Evolutionary conservation across 2,797 vertebrate genomes (phyloP), one percentile per base, ranked within the genome.

Genomic region (Chelmon rostratus): DNA sequence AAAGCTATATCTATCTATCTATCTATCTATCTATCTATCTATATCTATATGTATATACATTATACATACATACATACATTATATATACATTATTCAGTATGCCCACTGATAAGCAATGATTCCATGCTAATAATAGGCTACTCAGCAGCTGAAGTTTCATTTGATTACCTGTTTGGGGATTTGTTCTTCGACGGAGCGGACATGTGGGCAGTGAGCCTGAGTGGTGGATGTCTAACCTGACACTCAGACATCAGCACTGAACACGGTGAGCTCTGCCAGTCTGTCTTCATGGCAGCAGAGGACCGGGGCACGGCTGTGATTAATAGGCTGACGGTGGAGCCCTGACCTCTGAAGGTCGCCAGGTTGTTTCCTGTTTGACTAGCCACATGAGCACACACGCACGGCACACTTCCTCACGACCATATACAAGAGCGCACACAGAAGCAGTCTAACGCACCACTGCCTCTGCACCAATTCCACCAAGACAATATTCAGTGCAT

Each of bases 341-440:
- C 78, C 68, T 90, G 88, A 91, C 91, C 92, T 82, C 86, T 76
- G 83, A 91, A 90, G 87, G 91, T 89, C 74, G 35, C 75, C 76
- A n/a, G 85, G 91, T 86, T 86, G 72, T 84, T 90, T 86, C 88
- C 87, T 87, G 86, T 92, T 88, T 85, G 79, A 90, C 83, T 85
- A 63, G 78, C 61, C 86, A 82, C 86, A 84, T 49, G 38, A 73
- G 68, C 53, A 16, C 76, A 50, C 68, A 70, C 74, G 79, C 75
- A 28, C 57, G 50, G 31, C 74, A 58, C 80, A 33, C 70, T 25
- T 50, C 80, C 23, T 78, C 79, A 82, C 83, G 82, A 71, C 35
- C 33, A 63, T 40, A 78, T 44, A 81, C 74, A 73, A 10, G 31
- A 72, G 46, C 58, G 11, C 69, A 68, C 81, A 57, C 78, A 54